Evolutionary conservation across 2,113 vertebrate species (phyloP).

Genomic region (Orcinus orca): DNA sequence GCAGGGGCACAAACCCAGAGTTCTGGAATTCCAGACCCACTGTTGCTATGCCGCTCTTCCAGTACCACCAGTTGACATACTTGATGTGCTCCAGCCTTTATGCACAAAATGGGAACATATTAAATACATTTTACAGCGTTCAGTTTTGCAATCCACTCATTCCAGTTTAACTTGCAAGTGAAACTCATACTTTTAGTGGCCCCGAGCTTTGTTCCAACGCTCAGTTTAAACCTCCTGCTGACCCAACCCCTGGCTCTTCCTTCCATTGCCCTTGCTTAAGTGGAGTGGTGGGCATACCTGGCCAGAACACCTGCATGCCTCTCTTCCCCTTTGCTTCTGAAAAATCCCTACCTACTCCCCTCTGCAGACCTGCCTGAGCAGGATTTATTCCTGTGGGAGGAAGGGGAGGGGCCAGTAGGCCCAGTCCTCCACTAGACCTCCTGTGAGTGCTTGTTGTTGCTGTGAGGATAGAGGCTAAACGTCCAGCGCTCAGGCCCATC

Average conservation of each 20-base stretch:
- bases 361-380: background rate
- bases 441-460: background rate
- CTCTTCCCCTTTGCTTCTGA: background rate
- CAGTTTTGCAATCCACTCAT: background rate
- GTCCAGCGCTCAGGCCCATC: background rate
- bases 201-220: background rate
- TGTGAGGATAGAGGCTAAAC: background rate
- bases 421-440: background rate
- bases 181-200: background rate
- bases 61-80: background rate
- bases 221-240: background rate
- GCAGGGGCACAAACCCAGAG: no score
- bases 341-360: background rate
- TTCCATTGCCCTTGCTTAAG: background rate
- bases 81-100: background rate
- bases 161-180: background rate
- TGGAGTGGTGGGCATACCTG: no score
- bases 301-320: background rate
- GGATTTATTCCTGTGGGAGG: background rate
- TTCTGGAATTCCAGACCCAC: background rate
- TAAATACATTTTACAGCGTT: background rate
- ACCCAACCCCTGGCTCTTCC: background rate
- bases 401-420: background rate
- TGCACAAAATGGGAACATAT: no score
- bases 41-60: background rate